Evolutionary conservation across 1,140 invertebrate species (phyloP).

Genomic region (Oncopodura yosiiana): DNA sequence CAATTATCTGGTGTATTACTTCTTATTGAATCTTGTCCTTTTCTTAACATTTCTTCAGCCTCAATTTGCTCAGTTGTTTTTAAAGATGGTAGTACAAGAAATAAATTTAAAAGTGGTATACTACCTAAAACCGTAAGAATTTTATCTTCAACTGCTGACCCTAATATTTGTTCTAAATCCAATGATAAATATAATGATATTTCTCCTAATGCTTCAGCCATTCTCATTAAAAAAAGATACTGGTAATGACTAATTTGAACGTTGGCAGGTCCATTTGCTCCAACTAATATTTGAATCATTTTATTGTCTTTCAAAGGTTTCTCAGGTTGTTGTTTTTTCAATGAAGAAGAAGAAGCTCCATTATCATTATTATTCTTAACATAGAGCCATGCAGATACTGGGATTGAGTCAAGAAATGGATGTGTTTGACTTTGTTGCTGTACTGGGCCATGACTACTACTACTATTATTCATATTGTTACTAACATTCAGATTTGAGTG

Average conservation of each 20-base stretch:
- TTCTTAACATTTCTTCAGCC: slow-evolving; percentile 13
- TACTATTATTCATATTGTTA: too few species aligned
- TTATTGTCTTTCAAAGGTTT: slow-evolving; percentile 34
- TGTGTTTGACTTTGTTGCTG: slow-evolving; percentile 37
- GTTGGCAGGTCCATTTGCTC: slow-evolving; percentile 44
- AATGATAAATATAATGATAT: slow-evolving; percentile 66
- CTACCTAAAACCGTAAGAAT: slow-evolving; percentile 25
- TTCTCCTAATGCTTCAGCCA: slow-evolving; percentile 70
- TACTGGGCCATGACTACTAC: too few species aligned
- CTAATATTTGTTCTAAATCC: slow-evolving; percentile 62
- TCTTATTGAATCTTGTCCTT: slow-evolving; percentile 15
- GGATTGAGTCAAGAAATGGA: slow-evolving; percentile 82
- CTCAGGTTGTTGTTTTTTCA: too few species aligned
- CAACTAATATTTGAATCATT: slow-evolving; percentile 24
- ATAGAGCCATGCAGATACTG: slow-evolving; percentile 68
- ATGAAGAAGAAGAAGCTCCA: too few species aligned
- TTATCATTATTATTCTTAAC: slow-evolving; percentile 22
- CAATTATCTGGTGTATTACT: slow-evolving; percentile 18
- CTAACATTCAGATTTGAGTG: too few species aligned
- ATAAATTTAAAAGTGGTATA: slow-evolving; percentile 19
- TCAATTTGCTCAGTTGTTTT: slow-evolving; percentile 7
- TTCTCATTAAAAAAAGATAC: slow-evolving; percentile 72
- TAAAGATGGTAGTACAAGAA: slow-evolving; percentile 25
- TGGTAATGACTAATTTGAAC: slow-evolving; percentile 88
- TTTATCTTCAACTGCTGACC: slow-evolving; percentile 36